These are phyloP conservation scores for Drosophila sechellia DNA, from an alignment of 1,140 invertebrate genomes.

Conservation along the genomic window DNA sequence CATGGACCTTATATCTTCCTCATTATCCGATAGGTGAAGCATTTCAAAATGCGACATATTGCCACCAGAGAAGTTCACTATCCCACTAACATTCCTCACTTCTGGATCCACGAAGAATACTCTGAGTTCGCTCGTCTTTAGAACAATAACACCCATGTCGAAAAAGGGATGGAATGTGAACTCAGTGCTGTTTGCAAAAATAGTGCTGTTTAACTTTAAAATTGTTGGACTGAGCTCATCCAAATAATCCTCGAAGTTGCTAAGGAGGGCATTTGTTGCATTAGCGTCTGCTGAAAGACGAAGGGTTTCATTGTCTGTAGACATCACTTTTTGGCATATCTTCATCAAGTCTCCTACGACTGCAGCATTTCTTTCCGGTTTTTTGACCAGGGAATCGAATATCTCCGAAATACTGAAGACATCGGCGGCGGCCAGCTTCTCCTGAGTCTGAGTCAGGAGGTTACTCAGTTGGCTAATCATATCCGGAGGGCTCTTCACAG, in stretches of 20 bases:
- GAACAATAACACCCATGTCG: conserved; percentile 51
- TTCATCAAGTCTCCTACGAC: conserved; percentile 13
- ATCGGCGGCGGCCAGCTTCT: conserved; percentile 54
- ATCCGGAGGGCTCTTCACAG: conserved; percentile 10
- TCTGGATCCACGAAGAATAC: conserved; percentile 77
- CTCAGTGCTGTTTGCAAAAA: neutral
- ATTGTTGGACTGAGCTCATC: conserved; percentile 50
- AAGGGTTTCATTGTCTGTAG: conserved; percentile 45
- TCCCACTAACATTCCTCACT: conserved; percentile 63
- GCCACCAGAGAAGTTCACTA: conserved; percentile 47
- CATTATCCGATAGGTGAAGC: conserved; percentile 38
- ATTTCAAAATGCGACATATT: neutral
- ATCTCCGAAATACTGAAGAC: conserved; percentile 60
- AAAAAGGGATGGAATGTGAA: conserved; percentile 34
- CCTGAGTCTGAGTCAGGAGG: conserved; percentile 28
- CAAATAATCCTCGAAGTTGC: conserved; percentile 68
- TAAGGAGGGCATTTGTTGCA: conserved; percentile 65
- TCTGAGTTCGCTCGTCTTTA: conserved; percentile 60
- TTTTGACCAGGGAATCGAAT: conserved; percentile 28
- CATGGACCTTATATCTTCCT: conserved; percentile 34
- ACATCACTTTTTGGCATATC: conserved; percentile 65
- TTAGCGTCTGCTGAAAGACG: conserved; percentile 59
- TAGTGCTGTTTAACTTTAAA: conserved; percentile 27
- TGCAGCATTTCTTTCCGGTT: conserved; percentile 13
- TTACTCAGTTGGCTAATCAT: conserved; percentile 20